Evolutionary conservation across 1,140 invertebrate species (phyloP), one percentile per base, ranked within the genome.

Genomic region (Dendrolimus punctatus): DNA sequence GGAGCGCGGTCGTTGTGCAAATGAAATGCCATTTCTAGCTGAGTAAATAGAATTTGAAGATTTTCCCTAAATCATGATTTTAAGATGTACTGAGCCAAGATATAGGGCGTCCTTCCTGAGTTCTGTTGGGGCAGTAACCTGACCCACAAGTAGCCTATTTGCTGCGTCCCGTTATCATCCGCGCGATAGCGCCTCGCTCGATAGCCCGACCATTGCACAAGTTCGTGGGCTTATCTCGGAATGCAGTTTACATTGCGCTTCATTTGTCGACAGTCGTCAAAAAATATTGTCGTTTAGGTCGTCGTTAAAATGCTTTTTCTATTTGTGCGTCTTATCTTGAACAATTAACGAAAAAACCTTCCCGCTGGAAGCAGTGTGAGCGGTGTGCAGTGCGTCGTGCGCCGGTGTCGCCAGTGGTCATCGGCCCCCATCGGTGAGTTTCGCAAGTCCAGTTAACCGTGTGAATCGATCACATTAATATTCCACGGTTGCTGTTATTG

Each of bases 371-470:
- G 60, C 58, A 57, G 65, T 65, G 23, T 23, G 23, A 23, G 50
- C 53, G 51, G 60, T 48, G 47, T 55, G 55, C 48, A 58, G 64
- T 50, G 50, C 63, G 58, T 51, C 40, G 57, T 46, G 52, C 46
- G 60, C 52, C 59, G 72, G 57, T 60, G 66, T 69, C 63, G 60
- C 50, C 58, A 9, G 55, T 80, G 79, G 81, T 85, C 80, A 82
- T 75, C 80, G 80, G 70, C 77, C 76, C 54, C 72, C 61, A 58
- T 66, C 74, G 74, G 71, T 80, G 58, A 79, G 80, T 80, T 81
- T 80, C 67, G 79, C 77, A 73, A 81, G 76, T 82, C 77, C 80
- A 76, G 79, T 81, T 84, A 84, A 60, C 71, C 68, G 75, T 71
- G 69, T 70, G 71, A 72, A 61, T 71, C 66, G 62, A 54, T 62